A percentile compares a stretch with the other conserved stretches of the same genome.
phyloP scores from a whole-genome alignment of 2,888 invertebrate species.

The Labia minor region DNA sequence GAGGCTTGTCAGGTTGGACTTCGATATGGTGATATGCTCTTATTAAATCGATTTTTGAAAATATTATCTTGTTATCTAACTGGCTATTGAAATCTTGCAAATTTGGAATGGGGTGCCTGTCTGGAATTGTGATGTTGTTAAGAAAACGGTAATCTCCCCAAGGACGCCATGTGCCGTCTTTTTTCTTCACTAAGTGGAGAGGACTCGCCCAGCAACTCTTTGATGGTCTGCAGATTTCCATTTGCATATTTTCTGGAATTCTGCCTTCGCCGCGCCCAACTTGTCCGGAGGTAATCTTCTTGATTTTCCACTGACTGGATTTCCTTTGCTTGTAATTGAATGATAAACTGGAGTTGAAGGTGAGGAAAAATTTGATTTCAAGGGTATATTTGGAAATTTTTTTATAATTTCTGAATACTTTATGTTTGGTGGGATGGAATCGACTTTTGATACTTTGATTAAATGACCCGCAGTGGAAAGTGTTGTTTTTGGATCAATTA shows the following conservation, averaged over 20 bases:
- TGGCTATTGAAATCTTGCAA: slow-evolving; percentile 30
- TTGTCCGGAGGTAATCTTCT: slow-evolving; percentile 31
- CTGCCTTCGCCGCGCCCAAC: slow-evolving; percentile 28
- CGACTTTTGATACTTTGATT: too few relatives aligned
- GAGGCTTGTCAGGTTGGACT: slow-evolving; percentile 27
- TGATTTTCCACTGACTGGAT: slow-evolving; percentile 29
- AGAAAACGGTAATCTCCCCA: slow-evolving; percentile 35
- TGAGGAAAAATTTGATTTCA: too few relatives aligned
- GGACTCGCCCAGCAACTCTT: slow-evolving; percentile 32
- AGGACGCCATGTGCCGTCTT: slow-evolving; percentile 30
- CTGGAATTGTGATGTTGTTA: slow-evolving; percentile 32
- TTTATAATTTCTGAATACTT: too few relatives aligned
- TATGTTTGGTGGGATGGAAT: too few relatives aligned
- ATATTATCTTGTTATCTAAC: slow-evolving; percentile 29
- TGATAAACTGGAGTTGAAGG: background rate
- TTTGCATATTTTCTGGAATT: slow-evolving; percentile 30
- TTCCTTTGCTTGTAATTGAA: slow-evolving; percentile 25
- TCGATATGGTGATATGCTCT: slow-evolving; percentile 35
- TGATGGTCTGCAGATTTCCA: slow-evolving; percentile 29
- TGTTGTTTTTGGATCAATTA: too few relatives aligned
- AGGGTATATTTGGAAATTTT: too few relatives aligned
- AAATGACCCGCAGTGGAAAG: too few relatives aligned
- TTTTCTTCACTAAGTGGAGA: slow-evolving; percentile 31
- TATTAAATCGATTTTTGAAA: slow-evolving; percentile 31
- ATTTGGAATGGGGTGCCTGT: slow-evolving; percentile 33